phyloP scores from a whole-genome alignment of 2,888 invertebrate genomes.

The Drosophila mercatorum region DNA sequence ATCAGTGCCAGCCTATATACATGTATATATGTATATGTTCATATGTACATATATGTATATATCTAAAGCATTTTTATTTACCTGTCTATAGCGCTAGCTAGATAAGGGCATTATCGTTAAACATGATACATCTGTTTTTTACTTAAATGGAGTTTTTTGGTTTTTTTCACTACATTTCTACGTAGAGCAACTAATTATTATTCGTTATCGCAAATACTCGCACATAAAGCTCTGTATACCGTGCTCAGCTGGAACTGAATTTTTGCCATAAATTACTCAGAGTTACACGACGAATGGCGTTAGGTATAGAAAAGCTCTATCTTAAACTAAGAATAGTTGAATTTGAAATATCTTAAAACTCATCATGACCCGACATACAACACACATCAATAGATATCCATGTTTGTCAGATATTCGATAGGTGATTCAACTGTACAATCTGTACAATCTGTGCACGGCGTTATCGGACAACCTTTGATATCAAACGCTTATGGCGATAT shows the following conservation, averaged over 20 bases:
- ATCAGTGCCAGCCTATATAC: conserved; percentile 12
- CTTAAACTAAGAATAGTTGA: neutral
- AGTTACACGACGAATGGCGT: neutral
- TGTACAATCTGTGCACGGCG: conserved; percentile 12
- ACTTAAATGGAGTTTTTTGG: conserved; percentile 10
- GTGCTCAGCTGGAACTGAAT: conserved; percentile 1
- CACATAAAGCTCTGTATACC: neutral
- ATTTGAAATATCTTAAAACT: neutral
- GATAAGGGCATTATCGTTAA: conserved; percentile 70
- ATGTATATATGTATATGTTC: neutral
- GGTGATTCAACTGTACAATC: conserved; percentile 6
- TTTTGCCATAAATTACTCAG: neutral
- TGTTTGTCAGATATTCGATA: conserved; percentile 4
- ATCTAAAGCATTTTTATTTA: conserved; percentile 43
- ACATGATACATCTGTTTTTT: conserved; percentile 73
- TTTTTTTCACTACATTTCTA: conserved; percentile 24
- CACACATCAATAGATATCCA: neutral
- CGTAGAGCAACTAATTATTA: conserved; percentile 34
- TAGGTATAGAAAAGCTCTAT: neutral
- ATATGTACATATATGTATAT: conserved; percentile 10
- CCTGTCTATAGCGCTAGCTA: conserved; percentile 54
- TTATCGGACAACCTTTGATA: conserved; percentile 19
- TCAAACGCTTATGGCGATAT: neutral
- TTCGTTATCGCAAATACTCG: conserved; percentile 30
- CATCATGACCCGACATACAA: neutral